Evolutionary conservation across 2,888 invertebrate genomes (phyloP), one percentile per base, ranked within the genome.

Genomic region (Thera obeliscata): DNA sequence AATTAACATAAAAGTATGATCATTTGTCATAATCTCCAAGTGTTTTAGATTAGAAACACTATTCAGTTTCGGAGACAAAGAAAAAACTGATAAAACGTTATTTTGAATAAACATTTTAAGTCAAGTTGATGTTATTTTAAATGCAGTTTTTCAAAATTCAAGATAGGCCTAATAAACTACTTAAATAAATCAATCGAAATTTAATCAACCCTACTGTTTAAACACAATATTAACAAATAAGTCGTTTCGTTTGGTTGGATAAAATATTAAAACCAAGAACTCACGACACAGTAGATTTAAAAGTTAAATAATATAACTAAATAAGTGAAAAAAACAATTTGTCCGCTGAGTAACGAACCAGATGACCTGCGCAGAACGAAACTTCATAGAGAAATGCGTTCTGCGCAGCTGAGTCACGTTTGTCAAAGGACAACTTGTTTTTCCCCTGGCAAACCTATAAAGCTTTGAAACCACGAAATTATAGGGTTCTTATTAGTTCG

Each of bases 1-100:
- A 74, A 66, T 33, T 66, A 70, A 70, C 57, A 59, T 63, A 70
- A 66, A 54, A 62, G 12, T 65, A 65, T 74, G 65, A 71, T 69
- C 72, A 70, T 65, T 22, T 48, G 38, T 61, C 65, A 52, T 70
- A 59, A 64, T 49, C 56, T 66, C 58, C 61, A 62, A 36, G 54
- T 43, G 12, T 38, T 55, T 65, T 66, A 38, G 46, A 59, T 52
- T 2, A 64, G 56, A 56, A n/a, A 43, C 12, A 33, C 22, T 33
- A 55, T 43, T 43, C 36, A 35, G 52, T 64, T 46, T 36, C 54
- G 62, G 43, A 70, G 62, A 61, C 55, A 54, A 59, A 58, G 49
- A 59, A 58, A 48, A 56, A 35, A 63, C 36, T 55, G 50, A 64
- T 36, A 63, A 64, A 61, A 61, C 50, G 57, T 61, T 49, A 56